These are phyloP conservation scores for Polydrusus tereticollis DNA, from an alignment of 2,888 invertebrate genomes.

Conservation along the genomic window DNA sequence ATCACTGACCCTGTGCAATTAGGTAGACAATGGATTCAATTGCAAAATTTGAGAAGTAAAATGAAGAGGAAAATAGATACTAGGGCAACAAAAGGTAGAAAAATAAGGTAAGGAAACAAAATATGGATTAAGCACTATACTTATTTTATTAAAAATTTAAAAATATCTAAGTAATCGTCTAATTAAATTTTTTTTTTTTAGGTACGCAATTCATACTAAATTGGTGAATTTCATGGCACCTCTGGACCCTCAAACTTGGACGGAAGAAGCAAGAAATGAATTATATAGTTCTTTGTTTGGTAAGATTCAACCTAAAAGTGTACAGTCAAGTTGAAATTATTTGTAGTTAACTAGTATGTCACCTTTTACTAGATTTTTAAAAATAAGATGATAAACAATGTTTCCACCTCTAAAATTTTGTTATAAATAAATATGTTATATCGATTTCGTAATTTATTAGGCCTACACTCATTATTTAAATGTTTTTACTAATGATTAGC, in stretches of 20 bases:
- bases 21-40: conserved; percentile 90
- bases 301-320: conserved; percentile 61
- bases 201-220: conserved; percentile 85
- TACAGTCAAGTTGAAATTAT: neutral
- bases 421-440: too few relatives aligned
- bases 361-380: neutral
- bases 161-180: neutral
- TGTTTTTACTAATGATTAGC: too few relatives aligned
- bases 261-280: conserved; percentile 84
- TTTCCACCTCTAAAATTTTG: too few relatives aligned
- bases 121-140: neutral
- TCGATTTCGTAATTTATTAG: too few relatives aligned
- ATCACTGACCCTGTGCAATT: conserved; percentile 88
- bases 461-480: too few relatives aligned
- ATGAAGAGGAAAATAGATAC: conserved; percentile 95
- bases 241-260: conserved; percentile 73
- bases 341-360: neutral
- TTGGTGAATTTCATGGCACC: conserved; percentile 94
- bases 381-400: too few relatives aligned
- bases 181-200: neutral
- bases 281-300: conserved; percentile 87
- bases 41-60: conserved; percentile 92
- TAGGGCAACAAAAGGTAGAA: conserved; percentile 93
- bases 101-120: conserved; percentile 72
- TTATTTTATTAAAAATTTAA: too few relatives aligned